These are phyloP conservation scores for Tetramorium parvispinum DNA, from an alignment of 1,140 invertebrate genomes.

Conservation along the genomic window DNA sequence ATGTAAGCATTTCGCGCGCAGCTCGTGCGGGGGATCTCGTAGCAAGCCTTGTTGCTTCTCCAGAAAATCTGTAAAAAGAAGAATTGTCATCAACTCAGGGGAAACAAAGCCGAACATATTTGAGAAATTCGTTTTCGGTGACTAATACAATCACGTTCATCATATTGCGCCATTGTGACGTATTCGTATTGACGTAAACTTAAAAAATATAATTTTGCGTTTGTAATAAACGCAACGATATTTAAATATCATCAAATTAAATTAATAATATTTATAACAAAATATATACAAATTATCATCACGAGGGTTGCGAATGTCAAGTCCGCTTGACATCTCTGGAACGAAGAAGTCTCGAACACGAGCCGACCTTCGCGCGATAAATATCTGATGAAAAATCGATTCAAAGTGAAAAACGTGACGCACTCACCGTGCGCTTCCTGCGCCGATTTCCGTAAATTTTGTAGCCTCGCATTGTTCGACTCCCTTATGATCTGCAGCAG, in stretches of 20 bases:
- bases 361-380: not conserved
- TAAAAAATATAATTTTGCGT: not conserved
- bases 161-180: not conserved
- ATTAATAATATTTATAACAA: not conserved
- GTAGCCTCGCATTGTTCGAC: slow-evolving; percentile 90
- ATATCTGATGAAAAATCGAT: not conserved
- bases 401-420: not conserved
- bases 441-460: slow-evolving; percentile 90
- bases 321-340: not conserved
- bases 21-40: slow-evolving; percentile 92
- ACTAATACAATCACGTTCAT: not conserved
- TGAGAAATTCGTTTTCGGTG: not conserved
- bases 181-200: not conserved
- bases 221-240: not conserved
- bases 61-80: slow-evolving; percentile 90
- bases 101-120: not conserved
- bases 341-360: not conserved
- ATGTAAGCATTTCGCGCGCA: slow-evolving; percentile 93
- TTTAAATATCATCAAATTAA: not conserved
- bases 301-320: not conserved
- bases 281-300: not conserved
- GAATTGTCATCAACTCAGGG: not conserved
- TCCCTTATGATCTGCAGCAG: slow-evolving; percentile 92
- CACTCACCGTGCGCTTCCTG: slow-evolving; percentile 92
- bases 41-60: slow-evolving; percentile 92